Evolutionary conservation across 2,888 invertebrate genomes (phyloP).

Genomic region (Allolobophora icterica): DNA sequence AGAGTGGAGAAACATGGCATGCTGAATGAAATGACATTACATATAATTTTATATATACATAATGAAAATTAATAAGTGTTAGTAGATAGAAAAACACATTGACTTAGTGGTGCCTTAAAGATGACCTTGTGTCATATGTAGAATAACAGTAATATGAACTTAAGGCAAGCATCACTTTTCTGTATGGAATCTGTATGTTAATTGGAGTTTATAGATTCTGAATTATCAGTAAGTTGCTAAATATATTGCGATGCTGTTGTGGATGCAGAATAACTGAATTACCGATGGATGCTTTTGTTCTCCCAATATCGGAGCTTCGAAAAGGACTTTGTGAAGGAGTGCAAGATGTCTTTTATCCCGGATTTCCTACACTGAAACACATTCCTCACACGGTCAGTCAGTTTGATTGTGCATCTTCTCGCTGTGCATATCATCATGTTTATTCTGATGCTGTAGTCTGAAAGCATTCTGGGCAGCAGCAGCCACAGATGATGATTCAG

Average conservation of each 20-base stretch:
- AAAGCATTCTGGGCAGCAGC: not conserved
- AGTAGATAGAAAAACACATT: too few relatives aligned
- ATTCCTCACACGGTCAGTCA: conserved; percentile 77
- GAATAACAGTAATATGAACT: not conserved
- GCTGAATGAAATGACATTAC: too few relatives aligned
- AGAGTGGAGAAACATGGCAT: too few relatives aligned
- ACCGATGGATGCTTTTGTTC: conserved; percentile 59
- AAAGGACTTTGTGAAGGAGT: conserved; percentile 78
- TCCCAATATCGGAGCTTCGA: conserved; percentile 68
- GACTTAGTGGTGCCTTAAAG: too few relatives aligned
- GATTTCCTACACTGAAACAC: conserved; percentile 90
- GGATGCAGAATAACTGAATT: conserved; percentile 56
- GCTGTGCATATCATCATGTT: not conserved
- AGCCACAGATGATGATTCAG: too few relatives aligned
- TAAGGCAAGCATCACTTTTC: not conserved
- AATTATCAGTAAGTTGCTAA: not conserved
- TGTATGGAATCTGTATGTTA: not conserved
- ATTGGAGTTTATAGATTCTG: not conserved
- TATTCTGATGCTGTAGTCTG: not conserved
- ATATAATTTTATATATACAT: too few relatives aligned
- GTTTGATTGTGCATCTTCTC: not conserved
- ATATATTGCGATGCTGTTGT: not conserved
- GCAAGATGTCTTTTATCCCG: conserved; percentile 79
- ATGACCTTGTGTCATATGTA: too few relatives aligned
- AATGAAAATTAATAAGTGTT: too few relatives aligned